A percentile compares a stretch with the other conserved stretches of the same genome.
Conservation (phyloP, 35 echinoderm and acorn worm species). For the Lytechinus variegatus region DNA sequence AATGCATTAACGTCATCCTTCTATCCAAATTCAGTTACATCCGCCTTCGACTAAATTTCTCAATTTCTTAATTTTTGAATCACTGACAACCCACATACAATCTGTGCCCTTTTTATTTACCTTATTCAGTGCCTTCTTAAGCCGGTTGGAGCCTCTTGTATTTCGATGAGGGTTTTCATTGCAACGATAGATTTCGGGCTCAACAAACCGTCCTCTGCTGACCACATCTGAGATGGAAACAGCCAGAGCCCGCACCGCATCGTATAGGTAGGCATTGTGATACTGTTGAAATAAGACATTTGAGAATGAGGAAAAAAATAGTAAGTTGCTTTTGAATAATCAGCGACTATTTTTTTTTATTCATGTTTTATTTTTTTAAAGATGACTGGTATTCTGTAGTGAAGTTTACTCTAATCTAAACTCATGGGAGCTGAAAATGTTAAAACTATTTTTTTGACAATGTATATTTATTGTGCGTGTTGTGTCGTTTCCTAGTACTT, state of each 20-base stretch:
- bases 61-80: no score
- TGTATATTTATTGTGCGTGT: no score
- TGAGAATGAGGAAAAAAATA: not conserved
- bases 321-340: not conserved
- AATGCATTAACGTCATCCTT: no score
- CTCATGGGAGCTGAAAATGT: no score
- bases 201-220: constrained; percentile 57
- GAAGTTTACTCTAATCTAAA: no score
- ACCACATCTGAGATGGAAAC: constrained; percentile 70
- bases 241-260: constrained; percentile 69
- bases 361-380: no score
- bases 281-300: constrained; percentile 22
- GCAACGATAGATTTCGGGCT: constrained; percentile 70
- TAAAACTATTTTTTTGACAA: no score
- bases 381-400: no score
- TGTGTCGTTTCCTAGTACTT: no score
- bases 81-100: not conserved
- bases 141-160: constrained; percentile 56
- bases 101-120: not conserved
- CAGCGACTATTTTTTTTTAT: no score
- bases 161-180: constrained; percentile 51
- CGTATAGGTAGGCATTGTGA: constrained; percentile 87
- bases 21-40: no score
- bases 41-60: no score
- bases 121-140: constrained; percentile 62